Evolutionary conservation across 30 jellyfish, hydroid and myxozoan species (phyloP).

Genomic region (Aurelia aurita complex sp. Pacific): DNA sequence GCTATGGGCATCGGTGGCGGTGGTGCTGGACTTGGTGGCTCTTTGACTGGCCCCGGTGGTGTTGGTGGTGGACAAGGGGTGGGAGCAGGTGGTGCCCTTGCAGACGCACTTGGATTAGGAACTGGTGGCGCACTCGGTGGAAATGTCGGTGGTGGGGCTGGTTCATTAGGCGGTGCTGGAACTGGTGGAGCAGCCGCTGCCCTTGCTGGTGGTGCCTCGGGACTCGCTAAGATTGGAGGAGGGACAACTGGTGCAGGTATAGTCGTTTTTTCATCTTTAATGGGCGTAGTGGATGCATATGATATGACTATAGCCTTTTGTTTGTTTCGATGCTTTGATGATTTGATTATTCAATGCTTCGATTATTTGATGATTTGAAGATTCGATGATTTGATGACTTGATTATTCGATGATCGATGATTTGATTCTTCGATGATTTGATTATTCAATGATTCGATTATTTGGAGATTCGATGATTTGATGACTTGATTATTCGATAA

Average conservation of each 20-base stretch:
- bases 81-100: conserved; percentile 81
- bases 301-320: no score
- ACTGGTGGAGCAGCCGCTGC: conserved; percentile 78
- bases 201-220: conserved; percentile 82
- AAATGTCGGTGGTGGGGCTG: conserved; percentile 88
- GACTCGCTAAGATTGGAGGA: conserved; percentile 58
- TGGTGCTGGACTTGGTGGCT: conserved; percentile 70
- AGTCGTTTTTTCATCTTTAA: no score
- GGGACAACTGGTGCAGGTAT: conserved; percentile 80
- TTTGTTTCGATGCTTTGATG: no score
- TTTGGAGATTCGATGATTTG: no score
- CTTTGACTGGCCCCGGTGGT: conserved; percentile 74
- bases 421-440: no score
- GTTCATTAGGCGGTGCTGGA: conserved; percentile 70
- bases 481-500: no score
- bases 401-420: no score
- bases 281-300: no score
- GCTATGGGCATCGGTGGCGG: conserved; percentile 78
- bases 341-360: no score
- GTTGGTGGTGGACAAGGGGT: conserved; percentile 80
- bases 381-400: no score
- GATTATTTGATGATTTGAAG: no score
- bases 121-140: conserved; percentile 88
- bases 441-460: no score
- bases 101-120: conserved; percentile 74